Evolutionary conservation across 2,113 vertebrate species (phyloP).

Genomic region (Macrotis lagotis): DNA sequence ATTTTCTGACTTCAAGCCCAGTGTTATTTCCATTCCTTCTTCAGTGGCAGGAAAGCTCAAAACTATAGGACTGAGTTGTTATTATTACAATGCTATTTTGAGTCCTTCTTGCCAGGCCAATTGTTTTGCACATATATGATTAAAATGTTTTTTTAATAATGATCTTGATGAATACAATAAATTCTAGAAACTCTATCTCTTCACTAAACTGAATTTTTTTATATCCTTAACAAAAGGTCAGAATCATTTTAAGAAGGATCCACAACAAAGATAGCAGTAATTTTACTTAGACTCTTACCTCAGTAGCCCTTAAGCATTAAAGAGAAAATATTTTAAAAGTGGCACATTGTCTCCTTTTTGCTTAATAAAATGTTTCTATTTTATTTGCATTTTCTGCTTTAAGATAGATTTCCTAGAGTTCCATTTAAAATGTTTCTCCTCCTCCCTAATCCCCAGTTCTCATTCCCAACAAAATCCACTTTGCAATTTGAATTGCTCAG

Average conservation of each 20-base stretch:
- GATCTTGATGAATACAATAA: background rate
- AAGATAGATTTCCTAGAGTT: background rate
- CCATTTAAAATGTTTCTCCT: background rate
- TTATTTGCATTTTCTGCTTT: background rate
- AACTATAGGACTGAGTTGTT: background rate
- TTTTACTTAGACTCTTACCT: background rate
- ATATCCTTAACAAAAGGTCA: background rate
- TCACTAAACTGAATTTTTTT: constrained; percentile 6
- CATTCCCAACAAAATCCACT: background rate
- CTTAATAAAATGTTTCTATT: background rate
- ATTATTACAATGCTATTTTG: background rate
- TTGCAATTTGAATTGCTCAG: constrained; percentile 48
- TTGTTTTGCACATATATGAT: background rate
- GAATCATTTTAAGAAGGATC: background rate
- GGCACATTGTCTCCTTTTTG: background rate
- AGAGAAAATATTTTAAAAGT: background rate
- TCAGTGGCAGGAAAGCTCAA: background rate
- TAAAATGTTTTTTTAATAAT: background rate
- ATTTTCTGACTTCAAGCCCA: background rate
- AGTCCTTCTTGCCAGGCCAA: background rate
- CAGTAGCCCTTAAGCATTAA: constrained; percentile 2
- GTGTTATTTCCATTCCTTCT: background rate
- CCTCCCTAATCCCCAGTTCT: background rate
- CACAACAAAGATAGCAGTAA: background rate
- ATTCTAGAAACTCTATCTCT: background rate